Evolutionary conservation across 2,113 vertebrate genomes (phyloP).

Genomic region (Dendropsophus ebraccatus): DNA sequence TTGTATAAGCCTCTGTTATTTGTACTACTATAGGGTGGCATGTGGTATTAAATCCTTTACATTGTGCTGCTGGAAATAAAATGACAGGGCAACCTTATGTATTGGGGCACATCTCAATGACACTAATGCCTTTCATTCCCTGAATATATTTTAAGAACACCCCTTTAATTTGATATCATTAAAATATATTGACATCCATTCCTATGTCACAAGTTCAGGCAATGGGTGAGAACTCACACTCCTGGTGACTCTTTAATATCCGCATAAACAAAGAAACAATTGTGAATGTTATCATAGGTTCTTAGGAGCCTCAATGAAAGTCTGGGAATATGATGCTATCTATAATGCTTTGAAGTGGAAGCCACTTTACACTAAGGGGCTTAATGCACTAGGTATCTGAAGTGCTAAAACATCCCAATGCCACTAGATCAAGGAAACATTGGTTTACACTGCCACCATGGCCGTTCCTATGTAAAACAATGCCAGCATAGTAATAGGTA

Average conservation of each 20-base stretch:
- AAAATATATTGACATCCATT: not conserved
- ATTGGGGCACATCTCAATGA: not conserved
- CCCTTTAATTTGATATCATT: not conserved
- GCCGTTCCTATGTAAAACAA: too few species aligned
- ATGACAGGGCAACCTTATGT: not conserved
- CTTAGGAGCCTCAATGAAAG: not conserved
- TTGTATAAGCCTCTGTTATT: not conserved
- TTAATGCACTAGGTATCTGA: not conserved
- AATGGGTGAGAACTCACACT: not conserved
- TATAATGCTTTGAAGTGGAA: not conserved
- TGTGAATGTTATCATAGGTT: not conserved
- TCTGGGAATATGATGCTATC: not conserved
- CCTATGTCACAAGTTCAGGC: not conserved
- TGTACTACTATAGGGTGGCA: not conserved
- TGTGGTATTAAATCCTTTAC: not conserved
- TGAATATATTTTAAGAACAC: not conserved
- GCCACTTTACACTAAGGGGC: not conserved
- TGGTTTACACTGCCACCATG: too few species aligned
- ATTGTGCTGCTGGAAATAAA: not conserved
- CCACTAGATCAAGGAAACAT: not conserved
- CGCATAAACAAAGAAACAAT: not conserved
- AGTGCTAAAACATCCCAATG: not conserved
- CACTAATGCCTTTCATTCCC: not conserved
- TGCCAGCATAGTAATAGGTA: too few species aligned
- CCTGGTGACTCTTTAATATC: not conserved